These are phyloP conservation scores for Sericinus montela DNA, from an alignment of 2,888 invertebrate genomes.

Conservation along the genomic window DNA sequence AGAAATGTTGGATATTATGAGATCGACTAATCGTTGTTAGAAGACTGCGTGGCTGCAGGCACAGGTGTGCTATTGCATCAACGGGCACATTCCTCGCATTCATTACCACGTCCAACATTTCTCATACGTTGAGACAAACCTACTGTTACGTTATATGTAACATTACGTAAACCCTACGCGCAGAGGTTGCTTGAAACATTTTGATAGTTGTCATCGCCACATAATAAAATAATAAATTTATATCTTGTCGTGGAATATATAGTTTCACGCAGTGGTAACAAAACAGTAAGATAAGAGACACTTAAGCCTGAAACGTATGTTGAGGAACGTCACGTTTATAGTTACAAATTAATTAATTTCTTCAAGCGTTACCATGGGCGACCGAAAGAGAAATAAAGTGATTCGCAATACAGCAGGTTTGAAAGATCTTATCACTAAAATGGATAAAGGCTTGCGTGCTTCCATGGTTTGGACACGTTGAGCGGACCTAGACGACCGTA, in stretches of 20 bases:
- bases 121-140: constrained; percentile 1
- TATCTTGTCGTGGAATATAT: background rate
- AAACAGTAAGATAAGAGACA: constrained; percentile 15
- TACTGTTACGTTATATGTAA: constrained; percentile 1
- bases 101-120: constrained; percentile 6
- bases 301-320: constrained; percentile 13
- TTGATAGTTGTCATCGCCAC: background rate
- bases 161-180: background rate
- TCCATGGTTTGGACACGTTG: no score
- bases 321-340: constrained; percentile 12
- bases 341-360: constrained; percentile 13
- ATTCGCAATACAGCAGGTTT: no score
- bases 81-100: constrained; percentile 47
- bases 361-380: no score
- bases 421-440: no score
- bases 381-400: no score
- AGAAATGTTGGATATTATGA: constrained; percentile 50
- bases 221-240: constrained; percentile 8
- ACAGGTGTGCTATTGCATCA: constrained; percentile 54
- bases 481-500: no score
- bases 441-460: no score
- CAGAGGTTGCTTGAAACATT: background rate
- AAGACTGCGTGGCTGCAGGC: constrained; percentile 64
- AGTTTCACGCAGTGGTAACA: constrained; percentile 9
- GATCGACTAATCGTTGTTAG: constrained; percentile 47